A percentile compares a stretch with the other conserved stretches of the same genome.
phyloP scores from a whole-genome alignment of 2,888 invertebrate species.

The Anagyrus pseudococci region DNA sequence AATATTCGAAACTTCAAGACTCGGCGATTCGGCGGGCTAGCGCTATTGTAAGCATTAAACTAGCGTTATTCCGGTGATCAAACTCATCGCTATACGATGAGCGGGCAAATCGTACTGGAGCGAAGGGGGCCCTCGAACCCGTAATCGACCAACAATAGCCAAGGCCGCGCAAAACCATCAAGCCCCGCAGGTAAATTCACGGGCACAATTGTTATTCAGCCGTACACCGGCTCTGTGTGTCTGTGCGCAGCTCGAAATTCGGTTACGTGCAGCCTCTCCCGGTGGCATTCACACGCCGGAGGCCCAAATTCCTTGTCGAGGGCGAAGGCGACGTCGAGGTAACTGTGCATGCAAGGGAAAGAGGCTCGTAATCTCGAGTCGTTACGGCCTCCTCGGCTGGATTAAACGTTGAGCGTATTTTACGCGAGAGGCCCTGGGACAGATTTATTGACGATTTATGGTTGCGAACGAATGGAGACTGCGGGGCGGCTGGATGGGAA shows the following conservation, averaged over 20 bases:
- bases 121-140: no score
- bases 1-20: no score
- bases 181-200: neutral
- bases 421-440: neutral
- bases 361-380: constrained; percentile 21
- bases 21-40: no score
- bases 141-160: no score
- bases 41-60: no score
- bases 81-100: no score
- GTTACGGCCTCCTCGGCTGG: constrained; percentile 8
- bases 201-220: neutral
- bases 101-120: no score
- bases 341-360: no score
- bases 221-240: neutral
- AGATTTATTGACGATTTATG: constrained; percentile 30
- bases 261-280: no score
- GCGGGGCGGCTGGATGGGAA: neutral
- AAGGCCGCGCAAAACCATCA: no score
- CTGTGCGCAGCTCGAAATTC: constrained; percentile 3
- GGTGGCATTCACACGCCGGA: no score
- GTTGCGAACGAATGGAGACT: neutral
- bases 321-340: neutral
- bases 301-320: constrained; percentile 1
- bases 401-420: constrained; percentile 28
- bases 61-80: no score